phyloP scores from a whole-genome alignment of 2,888 invertebrate species.

The Macrosiphum euphorbiae region DNA sequence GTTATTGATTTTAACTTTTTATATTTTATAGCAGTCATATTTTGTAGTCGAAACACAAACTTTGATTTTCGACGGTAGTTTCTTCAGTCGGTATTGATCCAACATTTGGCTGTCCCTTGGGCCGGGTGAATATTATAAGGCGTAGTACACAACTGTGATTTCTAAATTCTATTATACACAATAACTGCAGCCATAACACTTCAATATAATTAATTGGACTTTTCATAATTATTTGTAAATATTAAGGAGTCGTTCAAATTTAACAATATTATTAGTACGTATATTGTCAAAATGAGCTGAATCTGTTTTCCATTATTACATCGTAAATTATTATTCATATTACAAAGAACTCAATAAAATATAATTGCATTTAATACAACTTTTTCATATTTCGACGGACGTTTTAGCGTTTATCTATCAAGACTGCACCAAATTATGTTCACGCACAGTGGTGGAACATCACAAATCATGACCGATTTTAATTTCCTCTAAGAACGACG shows the following conservation, averaged over 20 bases:
- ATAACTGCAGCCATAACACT: background rate
- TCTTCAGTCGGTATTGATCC: conserved; percentile 55
- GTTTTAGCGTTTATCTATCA: background rate
- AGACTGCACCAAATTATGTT: background rate
- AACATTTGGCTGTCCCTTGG: conserved; percentile 46
- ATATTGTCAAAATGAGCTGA: background rate
- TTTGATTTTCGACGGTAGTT: conserved; percentile 59
- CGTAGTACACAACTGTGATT: conserved; percentile 34
- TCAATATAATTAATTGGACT: background rate
- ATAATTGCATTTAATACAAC: background rate
- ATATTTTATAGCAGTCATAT: conserved; percentile 38
- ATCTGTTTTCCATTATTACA: background rate
- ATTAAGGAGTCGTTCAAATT: background rate
- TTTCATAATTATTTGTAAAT: background rate
- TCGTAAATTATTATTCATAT: background rate
- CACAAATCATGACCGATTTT: conserved; percentile 22
- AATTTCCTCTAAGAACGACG: background rate
- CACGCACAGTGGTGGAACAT: background rate
- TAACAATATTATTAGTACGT: background rate
- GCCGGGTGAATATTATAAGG: conserved; percentile 51
- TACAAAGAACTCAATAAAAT: background rate
- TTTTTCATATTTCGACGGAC: background rate
- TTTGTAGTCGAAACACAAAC: conserved; percentile 47
- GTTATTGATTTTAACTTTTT: conserved; percentile 36
- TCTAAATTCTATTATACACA: conserved; percentile 29